Evolutionary conservation across 1,140 invertebrate genomes (phyloP).

Genomic region (Drosophila sulfurigaster): DNA sequence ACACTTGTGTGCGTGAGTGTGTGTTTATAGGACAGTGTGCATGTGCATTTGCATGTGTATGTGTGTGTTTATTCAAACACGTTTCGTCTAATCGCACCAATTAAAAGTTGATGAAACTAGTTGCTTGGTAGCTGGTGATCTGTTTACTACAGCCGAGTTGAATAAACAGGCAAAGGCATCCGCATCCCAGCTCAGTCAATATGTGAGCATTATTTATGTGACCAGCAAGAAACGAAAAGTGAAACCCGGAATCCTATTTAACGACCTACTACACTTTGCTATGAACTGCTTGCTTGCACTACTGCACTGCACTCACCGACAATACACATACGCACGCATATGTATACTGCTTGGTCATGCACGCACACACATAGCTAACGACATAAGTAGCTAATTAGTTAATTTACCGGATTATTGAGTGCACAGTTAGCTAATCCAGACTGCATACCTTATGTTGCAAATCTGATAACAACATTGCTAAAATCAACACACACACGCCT

Average conservation of each 20-base stretch:
- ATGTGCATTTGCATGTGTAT: neutral
- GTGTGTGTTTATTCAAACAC: conserved; percentile 22
- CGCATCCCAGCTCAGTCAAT: conserved; percentile 31
- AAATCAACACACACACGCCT: neutral
- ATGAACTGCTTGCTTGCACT: neutral
- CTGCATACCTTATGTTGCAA: neutral
- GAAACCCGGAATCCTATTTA: conserved; percentile 37
- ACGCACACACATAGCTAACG: too few species aligned
- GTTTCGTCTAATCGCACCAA: conserved; percentile 34
- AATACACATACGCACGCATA: neutral
- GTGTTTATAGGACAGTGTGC: neutral
- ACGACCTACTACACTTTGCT: conserved; percentile 11
- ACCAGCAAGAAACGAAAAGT: conserved; percentile 26
- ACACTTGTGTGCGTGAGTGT: too few species aligned
- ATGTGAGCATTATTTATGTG: conserved; percentile 21
- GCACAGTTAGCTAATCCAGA: neutral
- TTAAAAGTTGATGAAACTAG: conserved; percentile 35
- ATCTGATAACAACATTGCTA: neutral
- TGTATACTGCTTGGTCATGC: too few species aligned
- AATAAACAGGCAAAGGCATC: conserved; percentile 21
- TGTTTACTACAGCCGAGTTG: conserved; percentile 1
- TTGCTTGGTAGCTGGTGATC: conserved; percentile 14
- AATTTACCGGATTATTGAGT: neutral
- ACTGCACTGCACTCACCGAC: neutral
- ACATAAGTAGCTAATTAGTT: conserved; percentile 2